Base-by-base conservation (phyloP, 1,140 invertebrate species). In the Drepana arcuata region DNA sequence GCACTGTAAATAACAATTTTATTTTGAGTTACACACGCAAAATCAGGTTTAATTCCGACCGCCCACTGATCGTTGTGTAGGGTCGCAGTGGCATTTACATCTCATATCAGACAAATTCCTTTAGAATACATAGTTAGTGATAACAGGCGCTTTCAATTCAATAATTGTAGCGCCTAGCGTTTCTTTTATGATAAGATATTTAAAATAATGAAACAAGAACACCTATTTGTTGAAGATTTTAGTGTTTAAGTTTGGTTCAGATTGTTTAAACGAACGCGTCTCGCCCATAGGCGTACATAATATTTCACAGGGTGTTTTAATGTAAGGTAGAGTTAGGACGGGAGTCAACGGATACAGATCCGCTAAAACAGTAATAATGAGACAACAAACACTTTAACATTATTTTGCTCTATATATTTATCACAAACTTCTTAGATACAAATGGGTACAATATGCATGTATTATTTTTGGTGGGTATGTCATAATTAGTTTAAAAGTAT, bases 281-380 rank as follows among this genome's bases (percentile, higher is more conserved):
- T 7, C 14, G 14, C 14, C 14, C n/a, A n/a, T n/a, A n/a, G n/a
- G n/a, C n/a, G n/a, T n/a, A n/a, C n/a, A n/a, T n/a, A n/a, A n/a
- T n/a, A n/a, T n/a, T n/a, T n/a, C n/a, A 81, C 77, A 81, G 77
- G 77, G 77, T 79, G 72, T 63, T 75, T 66, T 71, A 71, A 74
- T 63, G 60, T 81, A 78, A 81, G 77, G 54, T 81, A 81, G 70
- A 57, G 47, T 70, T 72, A 78, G 71, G 64, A 64, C 41, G 62
- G 64, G 51, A 48, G 40, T 56, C 55, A 58, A 58, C 45, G 42
- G 55, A 49, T 14, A 37, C 24, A 35, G 30, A 34, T 30, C 16
- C 14, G 42, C 14, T 16, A 16, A 16, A 35, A 34, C 10, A 31
- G 16, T n/a, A n/a, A n/a, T n/a, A n/a, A n/a, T n/a, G n/a, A n/a